Conservation (phyloP, 1,140 invertebrate genomes). For the Drosophila leontia region DNA sequence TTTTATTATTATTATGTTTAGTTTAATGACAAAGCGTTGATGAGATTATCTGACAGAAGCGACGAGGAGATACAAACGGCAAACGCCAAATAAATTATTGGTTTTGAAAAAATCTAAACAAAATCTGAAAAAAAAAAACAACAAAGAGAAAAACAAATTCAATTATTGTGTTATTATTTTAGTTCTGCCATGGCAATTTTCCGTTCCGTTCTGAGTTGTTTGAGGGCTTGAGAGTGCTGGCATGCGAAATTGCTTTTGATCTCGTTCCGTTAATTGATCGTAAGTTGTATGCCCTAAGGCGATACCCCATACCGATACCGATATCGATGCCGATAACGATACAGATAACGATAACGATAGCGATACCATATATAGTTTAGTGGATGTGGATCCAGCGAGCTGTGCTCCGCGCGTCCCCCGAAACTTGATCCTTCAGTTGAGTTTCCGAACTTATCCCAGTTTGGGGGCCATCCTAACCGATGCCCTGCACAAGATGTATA, state of each 20-base stretch:
- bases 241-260: conserved; percentile 73
- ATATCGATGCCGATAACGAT: conserved; percentile 24
- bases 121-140: conserved; percentile 29
- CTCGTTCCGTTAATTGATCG: conserved; percentile 79
- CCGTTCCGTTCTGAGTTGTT: conserved; percentile 28
- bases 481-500: conserved; percentile 83
- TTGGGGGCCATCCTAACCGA: conserved; percentile 53
- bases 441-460: conserved; percentile 51
- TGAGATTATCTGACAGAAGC: conserved; percentile 70
- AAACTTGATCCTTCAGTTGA: conserved; percentile 52
- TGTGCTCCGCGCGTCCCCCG: conserved; percentile 55
- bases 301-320: conserved; percentile 26
- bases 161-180: conserved; percentile 80
- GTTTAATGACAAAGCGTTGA: conserved; percentile 79
- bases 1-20: conserved; percentile 80
- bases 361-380: conserved; percentile 58
- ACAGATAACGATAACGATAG: conserved; percentile 49
- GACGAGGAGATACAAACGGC: conserved; percentile 47
- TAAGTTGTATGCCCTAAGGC: conserved; percentile 51
- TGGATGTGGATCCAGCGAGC: conserved; percentile 48
- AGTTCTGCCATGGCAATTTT: conserved; percentile 41
- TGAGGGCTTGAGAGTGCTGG: conserved; percentile 23
- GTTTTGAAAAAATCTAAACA: conserved; percentile 76
- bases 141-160: conserved; percentile 48
- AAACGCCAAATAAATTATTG: conserved; percentile 78